Base-by-base conservation (phyloP, 2,113 vertebrate genomes). In the Circaetus cinerascens region DNA sequence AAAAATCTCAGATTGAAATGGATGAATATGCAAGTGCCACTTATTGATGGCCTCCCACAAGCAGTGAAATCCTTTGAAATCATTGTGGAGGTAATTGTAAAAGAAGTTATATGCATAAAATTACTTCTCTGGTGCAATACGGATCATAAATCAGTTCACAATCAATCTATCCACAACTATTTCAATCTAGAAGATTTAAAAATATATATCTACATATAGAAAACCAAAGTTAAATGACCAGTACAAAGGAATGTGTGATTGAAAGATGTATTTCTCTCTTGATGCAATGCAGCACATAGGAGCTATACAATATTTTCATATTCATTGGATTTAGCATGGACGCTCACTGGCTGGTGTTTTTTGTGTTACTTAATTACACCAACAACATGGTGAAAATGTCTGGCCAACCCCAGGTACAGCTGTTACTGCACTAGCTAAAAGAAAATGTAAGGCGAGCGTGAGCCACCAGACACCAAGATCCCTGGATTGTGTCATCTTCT, bases 71-170 rank as follows among this genome's bases (percentile, higher is more conserved):
- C 96, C 95, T 98, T 96, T 96, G 97, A 98, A 98, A 97, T 98
- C 89, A 92, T 93, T 96, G 95, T 96, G 87, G 87, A 95, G 96
- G 98, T 99, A 99, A 99, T 99, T 99, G 98, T 99, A 98, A 98
- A 98, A 98, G 99, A 99, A 99, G 98, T 98, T 98, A 99, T 99
- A 99, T 99, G 99, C 99, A 99, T 99, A 99, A 99, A 99, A 99
- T 99, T 99, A 99, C 99, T 99, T 98, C 98, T 98, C 96, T 98
- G 82, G 95, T 97, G 98, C 98, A 98, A 98, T 98, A 99, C 95
- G 97, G 98, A 98, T 98, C 98, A 99, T 99, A 99, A 99, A 99
- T 99, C 98, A 99, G 99, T 97, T 99, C 98, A 98, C 97, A 98
- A 97, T 98, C 98, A 99, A 99, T 99, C 98, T 97, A 95, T 94